Percentiles rank a stretch among this genome's conserved stretches.
Evolutionary conservation across 2,888 invertebrate genomes (phyloP).

Genomic region (Gari tellinella): DNA sequence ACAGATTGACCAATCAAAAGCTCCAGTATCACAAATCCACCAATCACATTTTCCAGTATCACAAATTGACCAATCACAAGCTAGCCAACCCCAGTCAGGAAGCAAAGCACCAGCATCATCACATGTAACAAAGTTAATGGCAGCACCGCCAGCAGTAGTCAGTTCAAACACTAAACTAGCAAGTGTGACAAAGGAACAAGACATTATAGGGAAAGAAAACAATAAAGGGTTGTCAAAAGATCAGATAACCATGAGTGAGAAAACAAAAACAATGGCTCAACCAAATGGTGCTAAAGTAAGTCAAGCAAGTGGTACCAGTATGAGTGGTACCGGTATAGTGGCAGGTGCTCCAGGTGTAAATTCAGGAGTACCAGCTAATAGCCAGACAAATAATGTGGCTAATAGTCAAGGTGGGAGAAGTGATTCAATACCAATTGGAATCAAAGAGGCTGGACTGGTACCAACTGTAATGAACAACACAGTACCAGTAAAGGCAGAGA

Average conservation of each 20-base stretch:
- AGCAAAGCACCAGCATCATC: no score
- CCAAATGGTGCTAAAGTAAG: background rate
- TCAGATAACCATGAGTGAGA: constrained; percentile 5
- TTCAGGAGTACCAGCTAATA: background rate
- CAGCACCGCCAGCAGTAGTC: no score
- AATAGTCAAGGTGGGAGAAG: no score
- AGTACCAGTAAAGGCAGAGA: constrained; percentile 25
- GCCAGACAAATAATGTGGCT: no score
- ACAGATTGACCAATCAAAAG: no score
- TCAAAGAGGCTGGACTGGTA: constrained; percentile 39
- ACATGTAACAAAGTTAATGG: no score
- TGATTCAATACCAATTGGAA: constrained; percentile 26
- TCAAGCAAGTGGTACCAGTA: background rate
- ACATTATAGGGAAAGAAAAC: constrained; percentile 42
- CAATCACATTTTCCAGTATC: no score
- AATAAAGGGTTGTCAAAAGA: constrained; percentile 43
- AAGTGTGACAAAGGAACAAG: constrained; percentile 10
- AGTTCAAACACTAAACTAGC: no score
- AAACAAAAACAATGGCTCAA: background rate
- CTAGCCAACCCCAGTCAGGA: no score
- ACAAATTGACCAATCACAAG: no score
- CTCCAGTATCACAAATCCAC: no score
- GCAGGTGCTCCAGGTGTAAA: background rate
- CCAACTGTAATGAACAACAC: constrained; percentile 24
- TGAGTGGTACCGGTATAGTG: no score